Base-by-base conservation (phyloP, 2,113 vertebrate species). In the Hiodon tergisus region DNA sequence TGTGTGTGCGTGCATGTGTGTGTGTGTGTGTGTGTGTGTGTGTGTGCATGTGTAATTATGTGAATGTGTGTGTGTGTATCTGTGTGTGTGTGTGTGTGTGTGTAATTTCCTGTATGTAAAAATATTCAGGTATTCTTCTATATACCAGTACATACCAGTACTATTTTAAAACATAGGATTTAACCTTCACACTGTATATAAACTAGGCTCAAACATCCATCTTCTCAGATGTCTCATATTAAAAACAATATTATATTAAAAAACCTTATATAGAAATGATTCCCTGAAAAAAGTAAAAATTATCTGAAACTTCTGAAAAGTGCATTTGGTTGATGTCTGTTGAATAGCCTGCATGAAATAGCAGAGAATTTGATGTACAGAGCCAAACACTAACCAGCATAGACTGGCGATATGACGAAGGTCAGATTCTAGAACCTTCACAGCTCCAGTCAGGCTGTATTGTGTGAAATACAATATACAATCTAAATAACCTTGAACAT, bases 11-110 rank as follows among this genome's bases (percentile, higher is more conserved):
- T 17, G 47, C n/a, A 3, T 31, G 16, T 73, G n/a, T 58, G 57
- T 68, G 14, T 62, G 17, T 8, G 54, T 57, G 10, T 55, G 69
- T 31, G 63, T 71, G 52, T 11, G 17, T 71, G 69, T 57, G 3
- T 0, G 54, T 46, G 46, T 57, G 31, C 31, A 31, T 31, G 31
- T 31, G 31, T 31, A 31, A 31, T 31, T 31, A 31, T 31, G 31
- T 31, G 31, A 31, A 57, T 2, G 10, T 68, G 7, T 14, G 68
- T n/a, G 5, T 31, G 57, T 6, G 16, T 46, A 47, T 59, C 58
- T 62, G n/a, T 65, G 47, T 70, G 59, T 70, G 31, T 59, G 65
- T 74, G 75, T 69, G 60, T 73, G 65, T 72, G 67, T 58, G 54
- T 10, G 5, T 17, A 31, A 54, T 11, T 10, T 53, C 4, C n/a